Conservation (phyloP, 2,113 vertebrate species). For the Ibidorhyncha struthersii region DNA sequence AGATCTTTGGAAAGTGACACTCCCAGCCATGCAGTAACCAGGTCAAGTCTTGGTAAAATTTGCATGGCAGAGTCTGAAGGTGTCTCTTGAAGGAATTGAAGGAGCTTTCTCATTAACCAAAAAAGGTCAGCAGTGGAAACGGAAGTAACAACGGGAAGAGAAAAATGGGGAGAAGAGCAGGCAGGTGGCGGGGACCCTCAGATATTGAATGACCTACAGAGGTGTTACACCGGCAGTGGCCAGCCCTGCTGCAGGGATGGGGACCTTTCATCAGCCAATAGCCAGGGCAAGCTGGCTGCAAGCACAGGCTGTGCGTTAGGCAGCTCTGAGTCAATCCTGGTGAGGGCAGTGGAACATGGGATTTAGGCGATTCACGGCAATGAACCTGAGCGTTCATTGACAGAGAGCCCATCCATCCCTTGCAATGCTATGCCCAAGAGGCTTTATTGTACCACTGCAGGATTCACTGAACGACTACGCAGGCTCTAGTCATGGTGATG, state of each 20-base stretch:
- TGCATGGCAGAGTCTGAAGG: background rate
- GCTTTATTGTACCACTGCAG: background rate
- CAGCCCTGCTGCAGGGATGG: background rate
- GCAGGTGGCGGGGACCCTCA: too few relatives aligned
- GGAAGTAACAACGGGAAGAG: background rate
- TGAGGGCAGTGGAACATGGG: fast-evolving
- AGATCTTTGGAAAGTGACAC: background rate
- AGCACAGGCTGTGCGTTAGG: fast-evolving
- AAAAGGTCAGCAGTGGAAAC: background rate
- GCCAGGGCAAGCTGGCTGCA: fast-evolving
- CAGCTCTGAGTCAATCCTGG: background rate
- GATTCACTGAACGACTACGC: background rate
- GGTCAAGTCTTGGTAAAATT: background rate
- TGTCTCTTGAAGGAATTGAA: background rate
- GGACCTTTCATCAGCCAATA: fast-evolving
- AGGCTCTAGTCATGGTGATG: background rate
- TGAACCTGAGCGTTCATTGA: fast-evolving
- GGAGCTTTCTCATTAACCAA: background rate
- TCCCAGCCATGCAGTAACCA: background rate
- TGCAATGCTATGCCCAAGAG: background rate
- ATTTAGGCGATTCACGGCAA: background rate
- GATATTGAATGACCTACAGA: too few relatives aligned
- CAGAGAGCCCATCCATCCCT: background rate
- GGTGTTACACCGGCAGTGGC: background rate
- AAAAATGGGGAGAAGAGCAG: background rate